phyloP scores from a whole-genome alignment of 2,888 invertebrate species.

The Odontothrips loti region DNA sequence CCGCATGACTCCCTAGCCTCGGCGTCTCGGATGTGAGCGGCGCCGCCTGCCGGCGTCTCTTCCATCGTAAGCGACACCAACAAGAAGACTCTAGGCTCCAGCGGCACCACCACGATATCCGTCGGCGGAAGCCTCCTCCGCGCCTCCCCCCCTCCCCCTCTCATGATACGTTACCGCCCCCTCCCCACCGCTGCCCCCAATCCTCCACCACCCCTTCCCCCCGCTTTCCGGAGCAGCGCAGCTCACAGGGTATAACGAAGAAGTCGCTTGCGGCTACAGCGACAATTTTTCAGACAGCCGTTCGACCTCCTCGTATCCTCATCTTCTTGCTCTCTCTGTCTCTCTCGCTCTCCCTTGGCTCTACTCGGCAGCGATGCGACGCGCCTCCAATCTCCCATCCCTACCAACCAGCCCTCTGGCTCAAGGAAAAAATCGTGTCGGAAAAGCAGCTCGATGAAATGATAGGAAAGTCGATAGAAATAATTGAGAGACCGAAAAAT shows the following conservation, averaged over 20 bases:
- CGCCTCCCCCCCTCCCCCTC: neutral
- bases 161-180: neutral
- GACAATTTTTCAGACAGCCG: slow-evolving; percentile 26
- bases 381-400: no score
- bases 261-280: slow-evolving; percentile 21
- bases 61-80: slow-evolving; percentile 16
- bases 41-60: neutral
- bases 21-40: neutral
- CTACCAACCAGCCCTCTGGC: no score
- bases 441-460: no score
- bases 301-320: slow-evolving; percentile 9
- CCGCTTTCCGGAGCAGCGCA: neutral
- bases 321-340: neutral
- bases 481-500: no score
- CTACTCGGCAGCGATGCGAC: no score
- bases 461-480: no score
- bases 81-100: neutral
- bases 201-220: neutral
- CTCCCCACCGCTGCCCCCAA: neutral
- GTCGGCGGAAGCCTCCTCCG: neutral
- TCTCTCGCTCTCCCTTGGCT: neutral
- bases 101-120: neutral
- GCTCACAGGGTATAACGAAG: slow-evolving; percentile 22
- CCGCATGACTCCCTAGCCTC: neutral
- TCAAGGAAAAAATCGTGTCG: no score